These are phyloP conservation scores for Charina bottae DNA, from an alignment of 2,113 vertebrate genomes.

Conservation along the genomic window DNA sequence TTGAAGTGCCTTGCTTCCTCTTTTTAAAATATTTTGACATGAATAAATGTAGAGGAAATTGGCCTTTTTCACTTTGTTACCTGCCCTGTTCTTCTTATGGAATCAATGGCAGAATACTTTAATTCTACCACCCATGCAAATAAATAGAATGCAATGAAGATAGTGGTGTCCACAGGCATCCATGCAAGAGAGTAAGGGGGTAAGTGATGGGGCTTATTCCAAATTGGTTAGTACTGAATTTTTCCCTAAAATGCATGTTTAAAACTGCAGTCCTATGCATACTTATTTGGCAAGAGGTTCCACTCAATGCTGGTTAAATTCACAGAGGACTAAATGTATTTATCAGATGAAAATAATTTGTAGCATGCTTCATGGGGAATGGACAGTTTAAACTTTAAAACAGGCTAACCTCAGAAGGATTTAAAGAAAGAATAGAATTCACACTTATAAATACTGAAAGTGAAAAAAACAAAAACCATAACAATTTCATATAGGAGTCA, in stretches of 20 bases:
- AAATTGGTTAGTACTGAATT: background rate
- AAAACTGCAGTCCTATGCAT: no score
- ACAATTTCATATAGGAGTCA: background rate
- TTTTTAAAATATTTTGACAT: background rate
- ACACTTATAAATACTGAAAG: background rate
- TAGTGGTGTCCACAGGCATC: background rate
- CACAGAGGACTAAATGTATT: background rate
- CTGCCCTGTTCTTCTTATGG: no score
- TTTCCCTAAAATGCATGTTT: background rate
- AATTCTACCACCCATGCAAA: background rate
- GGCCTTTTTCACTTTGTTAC: background rate
- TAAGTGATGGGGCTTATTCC: background rate
- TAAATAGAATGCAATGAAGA: background rate
- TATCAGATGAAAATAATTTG: background rate
- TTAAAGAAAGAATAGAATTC: background rate
- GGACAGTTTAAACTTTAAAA: background rate
- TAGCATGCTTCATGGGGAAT: background rate
- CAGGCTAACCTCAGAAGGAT: conserved; percentile 26
- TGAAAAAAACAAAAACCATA: background rate
- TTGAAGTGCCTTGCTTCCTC: background rate
- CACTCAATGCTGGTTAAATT: background rate
- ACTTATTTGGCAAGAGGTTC: background rate
- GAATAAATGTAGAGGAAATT: background rate
- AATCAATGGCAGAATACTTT: background rate
- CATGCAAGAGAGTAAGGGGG: background rate